Percentiles rank a stretch among this genome's conserved stretches.
Evolutionary conservation across 2,113 vertebrate genomes (phyloP).

Genomic region (Maccullochella peelii): DNA sequence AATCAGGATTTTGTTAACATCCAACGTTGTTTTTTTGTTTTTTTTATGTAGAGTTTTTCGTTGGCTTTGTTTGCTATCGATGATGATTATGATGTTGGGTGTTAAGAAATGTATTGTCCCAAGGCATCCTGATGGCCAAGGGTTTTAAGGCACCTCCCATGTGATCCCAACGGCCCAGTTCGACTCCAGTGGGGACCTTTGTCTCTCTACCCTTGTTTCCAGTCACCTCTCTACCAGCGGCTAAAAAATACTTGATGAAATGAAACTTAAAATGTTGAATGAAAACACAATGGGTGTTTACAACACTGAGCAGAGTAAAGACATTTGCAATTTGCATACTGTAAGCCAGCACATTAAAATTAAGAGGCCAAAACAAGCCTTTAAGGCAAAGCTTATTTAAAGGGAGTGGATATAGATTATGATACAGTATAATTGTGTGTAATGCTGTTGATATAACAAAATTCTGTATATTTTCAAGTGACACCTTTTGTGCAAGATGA

Average conservation of each 20-base stretch:
- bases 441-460: not conserved
- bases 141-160: not conserved
- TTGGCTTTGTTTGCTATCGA: not conserved
- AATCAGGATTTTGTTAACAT: not conserved
- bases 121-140: not conserved
- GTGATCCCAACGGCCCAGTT: not conserved
- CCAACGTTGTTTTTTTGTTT: not conserved
- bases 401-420: not conserved
- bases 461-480: slow-evolving; percentile 2
- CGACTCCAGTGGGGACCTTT: not conserved
- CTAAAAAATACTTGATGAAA: no score
- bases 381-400: slow-evolving; percentile 2
- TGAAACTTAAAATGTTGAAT: not conserved
- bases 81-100: not conserved
- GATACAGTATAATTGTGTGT: not conserved
- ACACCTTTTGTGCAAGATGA: not conserved
- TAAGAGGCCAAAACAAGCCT: not conserved
- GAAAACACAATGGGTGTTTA: not conserved
- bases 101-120: not conserved
- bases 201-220: not conserved
- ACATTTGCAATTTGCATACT: not conserved
- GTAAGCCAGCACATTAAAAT: not conserved
- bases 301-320: not conserved
- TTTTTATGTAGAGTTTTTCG: not conserved
- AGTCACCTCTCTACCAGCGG: not conserved